Conservation (phyloP, 2,888 invertebrate genomes). For the Macaria liturata region DNA sequence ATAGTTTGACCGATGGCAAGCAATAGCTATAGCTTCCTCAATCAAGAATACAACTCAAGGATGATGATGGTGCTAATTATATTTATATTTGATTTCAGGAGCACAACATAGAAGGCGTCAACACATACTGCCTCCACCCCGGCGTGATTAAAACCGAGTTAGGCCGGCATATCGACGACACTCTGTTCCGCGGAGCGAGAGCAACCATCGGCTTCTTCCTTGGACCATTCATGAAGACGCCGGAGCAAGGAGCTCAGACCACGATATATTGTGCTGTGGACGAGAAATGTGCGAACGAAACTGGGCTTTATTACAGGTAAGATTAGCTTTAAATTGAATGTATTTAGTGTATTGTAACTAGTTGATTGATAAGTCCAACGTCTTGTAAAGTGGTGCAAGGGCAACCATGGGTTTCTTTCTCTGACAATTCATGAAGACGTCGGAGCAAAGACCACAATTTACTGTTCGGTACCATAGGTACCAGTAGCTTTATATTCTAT, state of each 20-base stretch:
- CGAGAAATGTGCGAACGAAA: slow-evolving; percentile 84
- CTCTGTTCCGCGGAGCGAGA: slow-evolving; percentile 75
- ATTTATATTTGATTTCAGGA: slow-evolving; percentile 47
- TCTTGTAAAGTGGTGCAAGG: slow-evolving; percentile 74
- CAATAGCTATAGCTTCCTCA: too few relatives aligned
- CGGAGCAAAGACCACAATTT: slow-evolving; percentile 86
- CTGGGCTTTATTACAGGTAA: slow-evolving; percentile 84
- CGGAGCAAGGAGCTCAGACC: slow-evolving; percentile 89
- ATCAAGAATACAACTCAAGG: too few relatives aligned
- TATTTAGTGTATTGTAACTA: too few relatives aligned
- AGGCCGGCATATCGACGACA: slow-evolving; percentile 84
- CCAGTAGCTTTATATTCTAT: slow-evolving; percentile 3
- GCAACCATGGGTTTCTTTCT: slow-evolving; percentile 57
- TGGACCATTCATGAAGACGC: slow-evolving; percentile 79
- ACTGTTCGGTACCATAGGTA: slow-evolving; percentile 87
- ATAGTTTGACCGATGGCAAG: too few relatives aligned
- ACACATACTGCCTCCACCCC: slow-evolving; percentile 88
- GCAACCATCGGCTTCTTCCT: slow-evolving; percentile 57
- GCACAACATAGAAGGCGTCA: slow-evolving; percentile 80
- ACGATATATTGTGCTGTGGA: slow-evolving; percentile 88
- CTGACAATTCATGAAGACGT: slow-evolving; percentile 79
- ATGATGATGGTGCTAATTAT: too few relatives aligned
- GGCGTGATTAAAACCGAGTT: slow-evolving; percentile 90
- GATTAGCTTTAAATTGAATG: neutral
- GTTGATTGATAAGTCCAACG: too few relatives aligned